Evolutionary conservation across 37 sponge, comb jelly and placozoan genomes (phyloP), one percentile per base, ranked within the genome.

Genomic region (Tethya wilhelma): DNA sequence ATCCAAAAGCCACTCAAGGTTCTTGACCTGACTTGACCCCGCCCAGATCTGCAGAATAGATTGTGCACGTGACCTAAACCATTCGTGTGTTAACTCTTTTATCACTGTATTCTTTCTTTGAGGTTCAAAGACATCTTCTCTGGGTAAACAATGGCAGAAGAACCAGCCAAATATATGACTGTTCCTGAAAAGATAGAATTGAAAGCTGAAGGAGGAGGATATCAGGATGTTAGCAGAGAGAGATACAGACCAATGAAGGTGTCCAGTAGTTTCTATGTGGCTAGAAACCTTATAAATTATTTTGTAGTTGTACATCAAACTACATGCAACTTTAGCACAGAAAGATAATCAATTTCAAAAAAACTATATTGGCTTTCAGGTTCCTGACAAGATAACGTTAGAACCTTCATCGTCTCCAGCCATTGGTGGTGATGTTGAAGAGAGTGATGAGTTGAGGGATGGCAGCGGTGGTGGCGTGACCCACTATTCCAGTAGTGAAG

Each of bases 101-200:
- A 9, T 9, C 53, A 49, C 14, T 14, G 14, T 9, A 49, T 14
- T 49, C 53, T 9, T 19, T 49, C 14, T 14, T 14, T 19, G 53
- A 49, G 14, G 53, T n/a, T n/a, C n/a, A n/a, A n/a, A n/a, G n/a
- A n/a, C n/a, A n/a, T n/a, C n/a, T n/a, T n/a, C n/a, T n/a, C n/a
- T n/a, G n/a, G n/a, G n/a, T n/a, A n/a, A n/a, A n/a, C n/a, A n/a
- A n/a, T n/a, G n/a, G 65, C 28, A 4, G 33, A 17, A 30, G 38
- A 39, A 14, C 53, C 82, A 30, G 4, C 63, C 19, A 82, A 70
- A 38, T 60, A 81, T 41, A 88, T 88, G 88, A 77, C 73, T 5
- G 78, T 88, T 12, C 88, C 88, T 38, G 88, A 88, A 41, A 69
- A 81, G 65, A 88, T 88, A 67, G 79, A 88, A 38, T 78, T 88